Percentiles rank a stretch among this genome's conserved stretches.
phyloP scores from a whole-genome alignment of 2,113 vertebrate genomes.

The Sula dactylatra region DNA sequence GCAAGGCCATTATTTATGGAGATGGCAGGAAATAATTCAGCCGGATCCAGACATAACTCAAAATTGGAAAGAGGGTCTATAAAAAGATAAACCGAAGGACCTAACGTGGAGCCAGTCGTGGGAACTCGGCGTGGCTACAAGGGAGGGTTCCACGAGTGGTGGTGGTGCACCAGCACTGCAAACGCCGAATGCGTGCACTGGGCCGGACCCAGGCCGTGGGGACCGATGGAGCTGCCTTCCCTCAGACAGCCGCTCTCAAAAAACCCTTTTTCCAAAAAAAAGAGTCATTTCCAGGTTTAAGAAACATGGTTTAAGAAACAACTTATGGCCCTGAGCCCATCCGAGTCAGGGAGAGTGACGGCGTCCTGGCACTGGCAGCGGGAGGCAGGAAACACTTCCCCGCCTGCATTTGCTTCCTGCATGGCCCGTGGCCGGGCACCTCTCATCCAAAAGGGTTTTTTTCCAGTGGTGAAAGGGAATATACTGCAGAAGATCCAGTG shows the following conservation, averaged over 20 bases:
- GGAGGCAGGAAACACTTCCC: background rate
- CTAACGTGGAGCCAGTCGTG: background rate
- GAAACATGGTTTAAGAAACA: background rate
- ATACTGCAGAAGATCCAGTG: background rate
- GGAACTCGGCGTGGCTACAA: background rate
- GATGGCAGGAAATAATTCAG: background rate
- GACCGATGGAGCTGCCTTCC: background rate
- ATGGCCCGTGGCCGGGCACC: fast-evolving
- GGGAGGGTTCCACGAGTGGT: background rate
- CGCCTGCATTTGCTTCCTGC: fast-evolving
- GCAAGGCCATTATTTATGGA: background rate
- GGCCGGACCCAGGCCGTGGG: background rate
- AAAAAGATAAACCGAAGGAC: background rate
- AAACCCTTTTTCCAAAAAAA: background rate
- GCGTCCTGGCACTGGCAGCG: background rate
- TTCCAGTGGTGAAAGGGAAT: background rate
- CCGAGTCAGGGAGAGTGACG: background rate
- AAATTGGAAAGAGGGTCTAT: background rate
- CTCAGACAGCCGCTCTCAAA: background rate
- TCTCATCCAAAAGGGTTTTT: background rate
- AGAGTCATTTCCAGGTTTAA: background rate
- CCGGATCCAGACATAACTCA: background rate
- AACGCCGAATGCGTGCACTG: fast-evolving
- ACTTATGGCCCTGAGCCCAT: background rate
- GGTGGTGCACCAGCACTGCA: background rate